A percentile compares a stretch with the other conserved stretches of the same genome.
Evolutionary conservation across 2,888 invertebrate species (phyloP).

Genomic region (Agonopterix arenella): DNA sequence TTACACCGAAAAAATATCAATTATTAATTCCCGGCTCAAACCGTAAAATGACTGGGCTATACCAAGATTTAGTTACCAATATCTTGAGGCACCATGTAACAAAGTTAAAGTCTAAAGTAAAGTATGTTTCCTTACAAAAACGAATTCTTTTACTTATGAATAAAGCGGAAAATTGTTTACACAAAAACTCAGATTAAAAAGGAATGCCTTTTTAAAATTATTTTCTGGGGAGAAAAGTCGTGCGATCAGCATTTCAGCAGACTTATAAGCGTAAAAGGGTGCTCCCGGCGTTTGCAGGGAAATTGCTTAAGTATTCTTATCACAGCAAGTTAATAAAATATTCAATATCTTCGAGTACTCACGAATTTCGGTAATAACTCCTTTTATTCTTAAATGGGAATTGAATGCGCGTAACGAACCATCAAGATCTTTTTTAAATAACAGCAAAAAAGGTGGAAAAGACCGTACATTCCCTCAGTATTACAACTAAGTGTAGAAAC

Average conservation of each 20-base stretch:
- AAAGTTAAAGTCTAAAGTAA: slow-evolving; percentile 1
- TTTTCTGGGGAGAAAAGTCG: slow-evolving; percentile 15
- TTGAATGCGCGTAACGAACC: too few relatives aligned
- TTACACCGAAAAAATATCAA: too few relatives aligned
- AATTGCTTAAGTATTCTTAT: slow-evolving; percentile 43
- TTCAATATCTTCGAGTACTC: slow-evolving; percentile 32
- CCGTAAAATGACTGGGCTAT: too few relatives aligned
- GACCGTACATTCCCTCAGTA: neutral
- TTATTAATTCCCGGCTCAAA: too few relatives aligned
- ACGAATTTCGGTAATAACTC: slow-evolving; percentile 25
- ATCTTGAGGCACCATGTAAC: neutral
- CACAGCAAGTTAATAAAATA: slow-evolving; percentile 44
- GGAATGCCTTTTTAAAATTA: slow-evolving; percentile 16
- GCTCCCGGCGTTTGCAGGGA: slow-evolving; percentile 21
- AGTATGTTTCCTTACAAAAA: neutral
- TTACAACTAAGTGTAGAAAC: neutral
- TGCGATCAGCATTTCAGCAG: slow-evolving; percentile 35
- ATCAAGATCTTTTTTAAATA: neutral
- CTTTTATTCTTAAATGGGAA: slow-evolving; percentile 17
- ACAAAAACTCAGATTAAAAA: slow-evolving; percentile 23
- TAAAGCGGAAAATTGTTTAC: slow-evolving; percentile 15
- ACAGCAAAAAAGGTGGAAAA: neutral
- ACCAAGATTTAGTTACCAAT: neutral
- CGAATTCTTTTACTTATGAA: slow-evolving; percentile 10
- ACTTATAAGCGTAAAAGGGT: slow-evolving; percentile 40